A percentile compares a stretch with the other conserved stretches of the same genome.
Evolutionary conservation across 64 coral and sea anemone species (phyloP).

Genomic region (Montipora capricornis): DNA sequence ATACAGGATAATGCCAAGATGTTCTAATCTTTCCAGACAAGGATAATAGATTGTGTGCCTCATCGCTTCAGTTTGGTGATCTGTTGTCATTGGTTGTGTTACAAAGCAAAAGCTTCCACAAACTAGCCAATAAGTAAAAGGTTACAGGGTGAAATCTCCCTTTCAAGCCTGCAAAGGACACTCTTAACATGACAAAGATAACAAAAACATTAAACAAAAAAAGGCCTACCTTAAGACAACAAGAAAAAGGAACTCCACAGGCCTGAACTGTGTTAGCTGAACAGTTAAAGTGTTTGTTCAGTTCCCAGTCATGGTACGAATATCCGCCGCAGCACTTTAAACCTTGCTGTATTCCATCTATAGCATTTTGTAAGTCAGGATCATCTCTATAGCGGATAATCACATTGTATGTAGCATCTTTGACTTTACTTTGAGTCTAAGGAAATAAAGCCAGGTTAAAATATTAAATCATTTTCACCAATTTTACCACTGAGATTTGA

Average conservation of each 20-base stretch:
- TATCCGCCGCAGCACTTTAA: constrained; percentile 90
- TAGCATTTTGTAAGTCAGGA: constrained; percentile 85
- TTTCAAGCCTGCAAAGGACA: too few species aligned
- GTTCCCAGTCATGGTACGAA: constrained; percentile 92
- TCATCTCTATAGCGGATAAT: constrained; percentile 84
- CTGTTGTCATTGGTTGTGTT: neutral
- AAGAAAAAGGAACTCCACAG: constrained; percentile 93
- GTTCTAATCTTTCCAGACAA: too few species aligned
- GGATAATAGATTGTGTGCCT: too few species aligned
- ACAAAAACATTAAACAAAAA: too few species aligned
- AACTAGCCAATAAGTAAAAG: too few species aligned
- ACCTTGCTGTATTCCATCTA: constrained; percentile 83
- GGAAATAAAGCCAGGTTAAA: neutral
- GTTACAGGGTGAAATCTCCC: too few species aligned
- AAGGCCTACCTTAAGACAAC: constrained; percentile 64
- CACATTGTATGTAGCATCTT: constrained; percentile 51
- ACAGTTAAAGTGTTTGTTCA: constrained; percentile 84
- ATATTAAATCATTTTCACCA: too few species aligned
- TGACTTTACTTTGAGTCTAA: constrained; percentile 79
- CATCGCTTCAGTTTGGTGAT: too few species aligned
- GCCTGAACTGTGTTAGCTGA: constrained; percentile 76
- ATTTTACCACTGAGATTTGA: too few species aligned
- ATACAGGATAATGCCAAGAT: too few species aligned
- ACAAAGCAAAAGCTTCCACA: too few species aligned
- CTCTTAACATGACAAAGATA: too few species aligned